Evolutionary conservation across 1,140 invertebrate species (phyloP), one percentile per base, ranked within the genome.

Genomic region (Latrodectus geometricus): DNA sequence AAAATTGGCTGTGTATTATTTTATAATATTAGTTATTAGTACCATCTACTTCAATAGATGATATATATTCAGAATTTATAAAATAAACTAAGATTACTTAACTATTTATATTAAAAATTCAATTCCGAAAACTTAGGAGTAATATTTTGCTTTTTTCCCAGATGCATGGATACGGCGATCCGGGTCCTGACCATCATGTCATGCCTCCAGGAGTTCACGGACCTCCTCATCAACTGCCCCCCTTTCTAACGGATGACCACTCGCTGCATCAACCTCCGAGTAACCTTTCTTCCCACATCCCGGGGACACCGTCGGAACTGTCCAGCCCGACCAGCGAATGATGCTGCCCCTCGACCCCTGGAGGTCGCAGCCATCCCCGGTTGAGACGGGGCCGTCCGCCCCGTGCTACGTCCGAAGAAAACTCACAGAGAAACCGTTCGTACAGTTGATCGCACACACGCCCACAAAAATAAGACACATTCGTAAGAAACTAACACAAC

Each of bases 271-370:
- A 90, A 56, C 89, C 90, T 15, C 89, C 88, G 50, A 90, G 90
- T 74, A 90, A 91, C 75, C 85, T 90, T n/a, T 89, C 90, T 21
- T 89, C 90, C n/a, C 90, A 91, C 72, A 90, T 90, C 74, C 89
- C 90, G 8, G 90, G 90, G 48, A 90, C 90, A n/a, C 91, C 91
- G 17, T 91, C 91, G 8, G 91, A 91, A 87, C 89, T 91, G 82
- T 91, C 91, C 11, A 91, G 91, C 88, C 91, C 91, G 23, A 89
- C 91, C 77, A 91, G 90, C 74, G 90, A 91, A 87, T 91, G 90
- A 90, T 87, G 85, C 12, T 15, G 23, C 87, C 15, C 69, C 12
- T 20, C 74, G 48, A 48, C 70, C 61, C 75, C 54, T 20, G 14
- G 50, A 12, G 56, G 66, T 81, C 61, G 68, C 68, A 15, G n/a